Base-by-base conservation (phyloP, 2,888 invertebrate species). In the Cephus runcator region DNA sequence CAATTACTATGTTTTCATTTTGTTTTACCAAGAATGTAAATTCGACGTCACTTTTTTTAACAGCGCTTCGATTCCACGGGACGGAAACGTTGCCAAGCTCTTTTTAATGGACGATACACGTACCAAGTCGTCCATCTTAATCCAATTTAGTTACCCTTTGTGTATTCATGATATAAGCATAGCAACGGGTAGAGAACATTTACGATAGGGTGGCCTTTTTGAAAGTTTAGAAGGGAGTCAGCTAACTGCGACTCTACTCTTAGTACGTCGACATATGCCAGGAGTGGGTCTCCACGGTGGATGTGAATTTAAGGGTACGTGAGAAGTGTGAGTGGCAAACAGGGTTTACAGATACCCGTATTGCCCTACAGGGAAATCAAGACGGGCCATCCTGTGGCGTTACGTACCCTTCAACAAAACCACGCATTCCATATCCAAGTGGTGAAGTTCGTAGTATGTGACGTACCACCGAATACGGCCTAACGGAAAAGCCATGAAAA, bases 341-440 rank as follows among this genome's bases (percentile, higher is more conserved):
- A 71, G 73, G 77, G 81, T 79, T 81, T 80, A 79, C 77, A 77
- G 79, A 81, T 81, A 76, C 79, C 75, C 81, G 80, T 83, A 85
- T 81, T 85, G 81, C 85, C 78, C 86, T 86, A 83, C 81, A 79
- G 86, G 86, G 86, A 86, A 86, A 86, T 86, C 86, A 86, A 83
- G 83, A 35, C 78, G 79, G 78, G 77, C 71, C 71, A 34, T 71
- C 33, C 33, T 71, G 71, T 34, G 31, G 71, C 71, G 31, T 31
- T 31, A 31, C 71, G 71, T 31, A 71, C 34, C 71, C 71, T 34
- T 34, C 56, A 56, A 56, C 56, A 56, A 56, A 56, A 56, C 56
- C 56, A 56, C 56, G 56, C 56, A 56, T 56, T 56, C 56, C 56
- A 56, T 56, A 15, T 6, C 56, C 56, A 56, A 56, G 56, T 56